Percentiles rank a stretch among this genome's conserved stretches.
These are phyloP conservation scores for Dasypolia templi DNA, from an alignment of 2,888 invertebrate species.

Conservation along the genomic window DNA sequence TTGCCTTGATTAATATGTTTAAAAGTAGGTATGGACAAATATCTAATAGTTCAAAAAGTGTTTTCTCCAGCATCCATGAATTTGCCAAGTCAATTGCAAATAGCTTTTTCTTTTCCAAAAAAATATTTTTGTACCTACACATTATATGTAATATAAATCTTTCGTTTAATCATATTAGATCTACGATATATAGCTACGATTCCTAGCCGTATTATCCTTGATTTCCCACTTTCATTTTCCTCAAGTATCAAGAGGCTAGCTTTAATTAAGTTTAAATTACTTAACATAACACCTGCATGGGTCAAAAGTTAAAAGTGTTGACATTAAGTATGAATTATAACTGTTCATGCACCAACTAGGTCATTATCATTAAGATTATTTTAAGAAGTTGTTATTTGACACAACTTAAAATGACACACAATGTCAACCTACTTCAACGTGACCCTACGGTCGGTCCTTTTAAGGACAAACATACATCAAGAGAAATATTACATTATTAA, in stretches of 20 bases:
- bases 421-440: constrained; percentile 32
- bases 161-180: background rate
- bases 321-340: constrained; percentile 42
- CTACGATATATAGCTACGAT: background rate
- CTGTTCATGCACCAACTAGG: constrained; percentile 29
- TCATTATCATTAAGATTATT: constrained; percentile 32
- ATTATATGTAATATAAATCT: too few species aligned
- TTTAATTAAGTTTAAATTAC: constrained; percentile 52
- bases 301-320: constrained; percentile 48
- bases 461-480: constrained; percentile 7
- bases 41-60: background rate
- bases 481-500: constrained; percentile 27
- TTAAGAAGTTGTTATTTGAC: constrained; percentile 20
- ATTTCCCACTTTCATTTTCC: constrained; percentile 59
- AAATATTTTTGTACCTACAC: too few species aligned
- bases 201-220: constrained; percentile 36
- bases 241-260: constrained; percentile 51
- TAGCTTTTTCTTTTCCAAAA: background rate
- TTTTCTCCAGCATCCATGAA: background rate
- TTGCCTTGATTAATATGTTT: background rate
- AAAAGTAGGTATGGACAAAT: background rate
- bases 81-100: background rate
- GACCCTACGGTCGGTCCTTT: constrained; percentile 28
- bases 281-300: constrained; percentile 35
- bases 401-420: background rate